phyloP scores from a whole-genome alignment of 2,113 vertebrate species.

The Porphyrio hochstetteri region DNA sequence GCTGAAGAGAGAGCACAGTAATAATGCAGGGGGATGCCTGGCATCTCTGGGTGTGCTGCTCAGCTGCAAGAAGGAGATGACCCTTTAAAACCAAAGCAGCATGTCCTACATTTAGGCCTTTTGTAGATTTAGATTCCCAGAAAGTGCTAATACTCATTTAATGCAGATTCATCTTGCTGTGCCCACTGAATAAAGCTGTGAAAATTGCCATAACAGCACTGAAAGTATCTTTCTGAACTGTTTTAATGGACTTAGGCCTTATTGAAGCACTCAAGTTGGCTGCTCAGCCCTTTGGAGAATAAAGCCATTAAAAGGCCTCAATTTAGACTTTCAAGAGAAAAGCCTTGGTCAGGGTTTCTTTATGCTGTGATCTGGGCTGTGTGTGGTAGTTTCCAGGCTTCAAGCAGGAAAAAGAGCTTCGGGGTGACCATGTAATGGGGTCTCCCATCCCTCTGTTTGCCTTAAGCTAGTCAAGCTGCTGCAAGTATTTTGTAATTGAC shows the following conservation, averaged over 20 bases:
- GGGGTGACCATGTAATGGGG: background rate
- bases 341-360: background rate
- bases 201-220: conserved; percentile 40
- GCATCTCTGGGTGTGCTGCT: background rate
- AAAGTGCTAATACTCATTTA: background rate
- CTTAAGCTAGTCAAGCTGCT: background rate
- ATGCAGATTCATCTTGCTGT: conserved; percentile 1
- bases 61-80: background rate
- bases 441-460: background rate
- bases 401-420: background rate
- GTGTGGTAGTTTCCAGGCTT: background rate
- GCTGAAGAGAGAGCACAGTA: background rate
- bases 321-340: background rate
- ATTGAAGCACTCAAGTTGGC: conserved; percentile 27
- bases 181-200: conserved; percentile 8
- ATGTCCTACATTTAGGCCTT: background rate
- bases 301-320: conserved; percentile 18
- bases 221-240: background rate
- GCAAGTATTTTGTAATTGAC: background rate
- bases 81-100: background rate
- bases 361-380: background rate
- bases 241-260: background rate
- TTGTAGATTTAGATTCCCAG: background rate
- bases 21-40: background rate
- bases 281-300: conserved; percentile 16